Evolutionary conservation across 2,797 vertebrate species (phyloP), one percentile per base, ranked within the genome.

Genomic region (Ceryle rudis): DNA sequence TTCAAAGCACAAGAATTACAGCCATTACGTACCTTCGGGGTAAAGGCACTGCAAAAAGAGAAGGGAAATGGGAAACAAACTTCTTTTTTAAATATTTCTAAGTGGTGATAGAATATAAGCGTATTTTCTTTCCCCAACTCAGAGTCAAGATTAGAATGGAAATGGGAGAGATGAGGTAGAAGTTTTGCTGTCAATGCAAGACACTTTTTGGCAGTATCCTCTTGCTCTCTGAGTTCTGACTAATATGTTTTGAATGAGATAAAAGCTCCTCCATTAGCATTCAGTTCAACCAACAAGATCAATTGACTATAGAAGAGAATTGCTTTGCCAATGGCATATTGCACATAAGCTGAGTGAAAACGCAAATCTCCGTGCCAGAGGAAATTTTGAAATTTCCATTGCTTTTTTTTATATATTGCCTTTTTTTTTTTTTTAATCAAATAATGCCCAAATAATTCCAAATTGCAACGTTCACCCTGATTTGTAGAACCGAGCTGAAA

Each of bases 261-360:
- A 82, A 93, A 91, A 95, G 85, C 70, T 71, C 47, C 73, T 75
- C 82, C 60, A 96, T 88, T 70, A 94, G 88, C 93, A 95, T 94
- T 90, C 87, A 60, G 60, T 49, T 89, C 94, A 94, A 81, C 85
- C 94, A 91, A 90, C 89, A 91, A 28, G 73, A 79, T 70, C 73
- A 77, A 64, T 2, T 73, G 87, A 80, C 80, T 84, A 51, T 1
- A 70, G 85, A 71, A 84, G 41, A 64, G 86, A 95, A 91, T n/a
- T 90, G 62, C 66, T 86, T 95, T 96, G 94, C 91, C 93, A 94
- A 55, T 84, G 90, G 95, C 90, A 64, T 14, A 66, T 25, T 77
- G 79, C 89, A 85, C 69, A 57, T 49, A 84, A 89, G 78, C 70
- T 21, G 85, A 88, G 60, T 29, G 58, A 91, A 94, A 95, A 70